A percentile compares a stretch with the other conserved stretches of the same genome.
Evolutionary conservation across 2,888 invertebrate species (phyloP).

Genomic region (Camponotus fellah): DNA sequence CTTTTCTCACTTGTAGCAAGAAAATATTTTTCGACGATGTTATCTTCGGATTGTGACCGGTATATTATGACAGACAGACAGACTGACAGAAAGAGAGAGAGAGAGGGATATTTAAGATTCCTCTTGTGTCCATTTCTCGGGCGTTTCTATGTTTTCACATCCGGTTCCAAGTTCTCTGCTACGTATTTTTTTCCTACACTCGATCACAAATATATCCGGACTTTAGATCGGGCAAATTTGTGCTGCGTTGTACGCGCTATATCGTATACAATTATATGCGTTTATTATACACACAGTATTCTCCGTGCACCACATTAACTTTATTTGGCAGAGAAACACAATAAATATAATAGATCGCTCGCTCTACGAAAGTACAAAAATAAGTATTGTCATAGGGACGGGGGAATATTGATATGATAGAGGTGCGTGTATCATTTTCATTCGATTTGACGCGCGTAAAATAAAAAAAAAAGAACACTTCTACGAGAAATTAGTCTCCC

Average conservation of each 20-base stretch:
- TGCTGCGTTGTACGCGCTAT: slow-evolving; percentile 36
- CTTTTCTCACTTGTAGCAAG: slow-evolving; percentile 42
- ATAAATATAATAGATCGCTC: slow-evolving; percentile 36
- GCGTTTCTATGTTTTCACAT: slow-evolving; percentile 78
- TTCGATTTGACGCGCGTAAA: slow-evolving; percentile 32
- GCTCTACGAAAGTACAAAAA: slow-evolving; percentile 57
- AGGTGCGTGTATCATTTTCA: slow-evolving; percentile 35
- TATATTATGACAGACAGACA: slow-evolving; percentile 40
- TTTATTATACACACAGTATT: neutral
- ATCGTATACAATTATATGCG: slow-evolving; percentile 1
- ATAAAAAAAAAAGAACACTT: slow-evolving; percentile 12
- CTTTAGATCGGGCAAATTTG: slow-evolving; percentile 67
- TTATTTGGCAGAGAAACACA: slow-evolving; percentile 33
- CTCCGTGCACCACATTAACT: slow-evolving; percentile 51
- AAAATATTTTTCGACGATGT: slow-evolving; percentile 36
- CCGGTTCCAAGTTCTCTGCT: slow-evolving; percentile 77
- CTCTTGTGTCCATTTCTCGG: slow-evolving; percentile 69
- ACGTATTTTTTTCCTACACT: slow-evolving; percentile 82
- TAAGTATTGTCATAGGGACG: slow-evolving; percentile 48
- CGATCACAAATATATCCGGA: slow-evolving; percentile 73
- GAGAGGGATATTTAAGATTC: slow-evolving; percentile 30
- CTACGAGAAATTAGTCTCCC: slow-evolving; percentile 62
- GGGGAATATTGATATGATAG: slow-evolving; percentile 9
- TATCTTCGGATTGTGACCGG: slow-evolving; percentile 40
- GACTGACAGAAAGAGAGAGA: neutral